Conservation (phyloP, 1,140 invertebrate species). For the Mizuhopecten yessoensis region DNA sequence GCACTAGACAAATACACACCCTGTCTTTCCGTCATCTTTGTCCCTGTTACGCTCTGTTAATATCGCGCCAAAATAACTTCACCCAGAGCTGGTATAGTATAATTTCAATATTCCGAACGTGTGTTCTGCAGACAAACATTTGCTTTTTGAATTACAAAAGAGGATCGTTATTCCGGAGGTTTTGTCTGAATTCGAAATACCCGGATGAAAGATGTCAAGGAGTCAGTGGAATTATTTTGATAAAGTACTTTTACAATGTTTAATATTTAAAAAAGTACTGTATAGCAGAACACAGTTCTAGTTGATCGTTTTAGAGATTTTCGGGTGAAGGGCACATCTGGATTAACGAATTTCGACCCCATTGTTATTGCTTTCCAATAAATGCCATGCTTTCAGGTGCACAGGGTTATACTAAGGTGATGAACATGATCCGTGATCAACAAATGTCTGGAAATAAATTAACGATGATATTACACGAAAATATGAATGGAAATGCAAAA, state of each 20-base stretch:
- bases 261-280: too few relatives aligned
- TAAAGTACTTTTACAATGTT: too few relatives aligned
- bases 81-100: neutral
- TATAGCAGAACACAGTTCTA: neutral
- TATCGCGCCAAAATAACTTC: neutral
- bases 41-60: neutral
- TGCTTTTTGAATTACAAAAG: too few relatives aligned
- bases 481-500: neutral
- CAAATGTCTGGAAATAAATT: slow-evolving; percentile 6
- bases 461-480: slow-evolving; percentile 6
- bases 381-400: neutral
- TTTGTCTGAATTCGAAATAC: too few relatives aligned
- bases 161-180: too few relatives aligned
- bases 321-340: neutral
- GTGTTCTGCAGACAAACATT: too few relatives aligned
- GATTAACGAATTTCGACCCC: neutral
- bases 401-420: neutral
- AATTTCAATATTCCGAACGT: too few relatives aligned
- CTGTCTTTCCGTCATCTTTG: neutral
- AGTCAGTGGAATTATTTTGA: too few relatives aligned
- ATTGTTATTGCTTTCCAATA: neutral
- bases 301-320: neutral
- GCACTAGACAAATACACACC: neutral
- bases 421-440: neutral
- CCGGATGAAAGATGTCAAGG: too few relatives aligned